Base-by-base conservation (phyloP, 2,113 vertebrate genomes). In the Antechinus flavipes region DNA sequence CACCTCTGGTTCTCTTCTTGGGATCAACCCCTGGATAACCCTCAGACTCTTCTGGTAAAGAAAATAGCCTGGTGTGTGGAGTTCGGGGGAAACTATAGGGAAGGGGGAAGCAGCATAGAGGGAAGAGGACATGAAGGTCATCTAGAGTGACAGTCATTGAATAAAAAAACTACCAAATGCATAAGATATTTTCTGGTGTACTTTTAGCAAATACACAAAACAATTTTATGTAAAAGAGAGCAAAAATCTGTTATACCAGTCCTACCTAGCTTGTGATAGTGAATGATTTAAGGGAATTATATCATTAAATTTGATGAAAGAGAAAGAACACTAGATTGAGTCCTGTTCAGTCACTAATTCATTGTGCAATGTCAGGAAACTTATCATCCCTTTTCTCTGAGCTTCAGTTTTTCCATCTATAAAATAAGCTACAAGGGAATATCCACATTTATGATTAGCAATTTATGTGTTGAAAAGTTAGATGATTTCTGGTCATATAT, bases 101-200 rank as follows among this genome's bases (percentile, higher is more conserved):
- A 2, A n/a, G 22, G 19, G 68, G 42, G 19, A 42, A 23, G 61
- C 0, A 68, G 30, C 61, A 68, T 30, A 68, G 2, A 61, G 35
- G 30, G 35, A 76, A n/a, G n/a, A 42, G 19, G n/a, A 84, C 16
- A 84, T 84, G 0, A 84, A 42, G n/a, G 68, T 23, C n/a, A 23
- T 6, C 9, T 11, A 49, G 0, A 0, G 0, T 53, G 0, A 14
- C 76, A 92, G 46, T 93, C 35, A n/a, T 0, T 2, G 56, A 98
- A 96, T 97, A 97, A 98, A 97, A 97, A 93, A 56, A 56, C 16
- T 93, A 93, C 56, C 0, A 12, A 91, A 92, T 5, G 47, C 27
- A 90, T 22, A 42, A 42, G n/a, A 19, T 23, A 94, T n/a, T 68
- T 96, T 54, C 89, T 84, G 19, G 2, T 0, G 0, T 50, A 26